A percentile compares a stretch with the other conserved stretches of the same genome.
Evolutionary conservation across 23 tunicate species (phyloP).

Genomic region (Botrylloides violaceus): DNA sequence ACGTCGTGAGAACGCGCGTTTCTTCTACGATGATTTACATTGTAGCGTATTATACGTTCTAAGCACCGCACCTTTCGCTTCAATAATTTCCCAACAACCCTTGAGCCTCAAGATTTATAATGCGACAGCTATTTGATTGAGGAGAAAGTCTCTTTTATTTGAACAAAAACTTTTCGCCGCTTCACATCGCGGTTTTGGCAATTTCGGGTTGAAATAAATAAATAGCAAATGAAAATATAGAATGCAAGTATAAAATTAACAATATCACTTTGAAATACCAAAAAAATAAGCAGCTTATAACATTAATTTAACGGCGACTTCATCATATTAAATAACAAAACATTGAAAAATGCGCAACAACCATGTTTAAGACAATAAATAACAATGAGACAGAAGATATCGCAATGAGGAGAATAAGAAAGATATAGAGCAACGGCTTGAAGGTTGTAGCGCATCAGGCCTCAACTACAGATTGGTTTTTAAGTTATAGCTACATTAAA

Average conservation of each 20-base stretch:
- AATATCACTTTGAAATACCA: background rate
- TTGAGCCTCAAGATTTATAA: too few species aligned
- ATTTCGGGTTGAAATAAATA: background rate
- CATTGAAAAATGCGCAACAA: background rate
- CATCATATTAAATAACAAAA: too few species aligned
- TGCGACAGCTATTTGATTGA: too few species aligned
- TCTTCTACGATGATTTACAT: too few species aligned
- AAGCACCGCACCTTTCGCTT: too few species aligned
- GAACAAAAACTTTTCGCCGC: background rate
- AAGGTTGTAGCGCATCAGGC: background rate
- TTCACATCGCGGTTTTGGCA: background rate
- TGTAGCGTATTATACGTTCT: too few species aligned
- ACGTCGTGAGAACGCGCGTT: conserved; percentile 18
- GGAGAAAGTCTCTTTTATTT: background rate
- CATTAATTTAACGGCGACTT: background rate
- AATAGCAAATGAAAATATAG: background rate
- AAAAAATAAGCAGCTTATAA: background rate
- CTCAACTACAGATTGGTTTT: too few species aligned
- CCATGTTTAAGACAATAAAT: conserved; percentile 2
- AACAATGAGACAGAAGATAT: too few species aligned
- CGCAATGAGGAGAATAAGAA: background rate
- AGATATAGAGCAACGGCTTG: background rate
- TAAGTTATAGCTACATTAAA: too few species aligned
- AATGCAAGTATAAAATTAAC: background rate
- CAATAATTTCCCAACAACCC: too few species aligned